phyloP scores from a whole-genome alignment of 2,797 vertebrate genomes.

The Sebastes nivosus region DNA sequence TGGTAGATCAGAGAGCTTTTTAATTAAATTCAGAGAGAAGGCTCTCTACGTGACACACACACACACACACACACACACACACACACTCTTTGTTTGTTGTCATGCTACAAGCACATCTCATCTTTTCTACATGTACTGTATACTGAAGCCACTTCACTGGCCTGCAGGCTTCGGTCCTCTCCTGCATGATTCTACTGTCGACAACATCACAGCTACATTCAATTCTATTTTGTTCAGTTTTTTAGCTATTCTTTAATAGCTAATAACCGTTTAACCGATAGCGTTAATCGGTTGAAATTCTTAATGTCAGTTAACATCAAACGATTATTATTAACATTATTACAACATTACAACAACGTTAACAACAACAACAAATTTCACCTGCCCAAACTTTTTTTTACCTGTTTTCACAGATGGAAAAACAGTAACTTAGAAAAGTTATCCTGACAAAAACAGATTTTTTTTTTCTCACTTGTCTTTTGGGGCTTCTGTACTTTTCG shows the following conservation, averaged over 20 bases:
- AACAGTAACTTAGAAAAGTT: no score
- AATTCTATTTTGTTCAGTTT: not conserved
- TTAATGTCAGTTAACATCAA: not conserved
- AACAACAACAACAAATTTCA: no score
- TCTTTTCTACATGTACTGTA: not conserved
- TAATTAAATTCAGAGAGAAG: constrained; percentile 55
- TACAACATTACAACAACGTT: no score
- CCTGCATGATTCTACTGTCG: not conserved
- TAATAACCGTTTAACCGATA: no score
- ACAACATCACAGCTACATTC: not conserved
- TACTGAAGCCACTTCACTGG: not conserved
- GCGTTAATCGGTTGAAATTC: no score
- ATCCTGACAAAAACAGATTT: not conserved
- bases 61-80: not conserved
- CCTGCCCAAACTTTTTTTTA: no score
- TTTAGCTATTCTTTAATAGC: no score
- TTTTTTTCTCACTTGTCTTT: not conserved
- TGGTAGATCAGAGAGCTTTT: constrained; percentile 57
- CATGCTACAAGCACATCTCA: constrained; percentile 11
- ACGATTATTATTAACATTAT: no score
- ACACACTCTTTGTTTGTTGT: constrained; percentile 20
- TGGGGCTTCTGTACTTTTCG: not conserved
- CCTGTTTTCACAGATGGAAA: no score
- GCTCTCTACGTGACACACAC: constrained; percentile 10
- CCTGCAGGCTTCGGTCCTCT: not conserved